These are phyloP conservation scores for Salmo trutta DNA, from an alignment of 2,797 vertebrate species.

Conservation along the genomic window DNA sequence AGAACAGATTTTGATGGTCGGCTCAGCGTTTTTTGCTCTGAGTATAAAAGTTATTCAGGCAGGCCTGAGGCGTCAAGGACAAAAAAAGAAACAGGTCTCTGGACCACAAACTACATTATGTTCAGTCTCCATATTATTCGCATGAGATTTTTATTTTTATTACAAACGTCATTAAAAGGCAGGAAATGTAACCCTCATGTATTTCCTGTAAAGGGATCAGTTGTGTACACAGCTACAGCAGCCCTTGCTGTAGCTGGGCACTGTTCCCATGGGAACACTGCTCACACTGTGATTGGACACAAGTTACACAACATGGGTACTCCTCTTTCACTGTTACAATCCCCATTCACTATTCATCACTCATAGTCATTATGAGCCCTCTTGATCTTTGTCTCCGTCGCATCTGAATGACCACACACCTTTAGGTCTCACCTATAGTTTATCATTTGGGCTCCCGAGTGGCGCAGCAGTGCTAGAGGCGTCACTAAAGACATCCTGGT, in stretches of 20 bases:
- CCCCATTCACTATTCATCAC: constrained; percentile 11
- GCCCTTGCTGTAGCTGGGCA: not conserved
- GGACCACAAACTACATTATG: not conserved
- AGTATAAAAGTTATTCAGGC: too few relatives aligned
- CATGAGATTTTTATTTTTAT: too few relatives aligned
- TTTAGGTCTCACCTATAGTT: not conserved
- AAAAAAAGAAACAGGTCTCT: not conserved
- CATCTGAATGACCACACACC: not conserved
- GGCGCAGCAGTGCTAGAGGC: too few relatives aligned
- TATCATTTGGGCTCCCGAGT: not conserved
- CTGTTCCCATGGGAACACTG: constrained; percentile 4
- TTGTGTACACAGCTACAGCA: constrained; percentile 1
- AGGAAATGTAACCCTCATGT: not conserved
- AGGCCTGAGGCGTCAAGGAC: not conserved
- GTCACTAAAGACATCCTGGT: too few relatives aligned
- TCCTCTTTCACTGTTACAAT: constrained; percentile 1
- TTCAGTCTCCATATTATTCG: too few relatives aligned
- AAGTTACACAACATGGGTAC: constrained; percentile 1
- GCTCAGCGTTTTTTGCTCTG: too few relatives aligned
- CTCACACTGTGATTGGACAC: constrained; percentile 6
- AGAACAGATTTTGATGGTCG: not conserved
- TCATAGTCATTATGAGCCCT: not conserved
- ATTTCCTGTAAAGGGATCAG: constrained; percentile 5
- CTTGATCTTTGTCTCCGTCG: not conserved
- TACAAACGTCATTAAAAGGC: not conserved